These are phyloP conservation scores for Archips crataeganus DNA, from an alignment of 2,888 invertebrate species.

Conservation along the genomic window DNA sequence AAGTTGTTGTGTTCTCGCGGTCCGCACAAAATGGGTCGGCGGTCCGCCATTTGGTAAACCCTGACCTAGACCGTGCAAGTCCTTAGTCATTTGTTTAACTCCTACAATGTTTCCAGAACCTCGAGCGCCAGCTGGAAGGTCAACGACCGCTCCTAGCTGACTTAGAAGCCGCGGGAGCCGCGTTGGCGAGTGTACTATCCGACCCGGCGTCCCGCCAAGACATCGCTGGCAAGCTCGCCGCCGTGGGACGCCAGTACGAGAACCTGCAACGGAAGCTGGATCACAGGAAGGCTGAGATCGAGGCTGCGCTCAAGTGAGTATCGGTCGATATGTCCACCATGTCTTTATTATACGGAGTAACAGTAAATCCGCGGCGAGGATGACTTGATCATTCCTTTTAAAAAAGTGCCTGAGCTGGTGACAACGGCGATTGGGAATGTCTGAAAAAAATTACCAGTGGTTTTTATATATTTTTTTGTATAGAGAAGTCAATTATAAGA, in stretches of 20 bases:
- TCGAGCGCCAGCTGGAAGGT: constrained; percentile 95
- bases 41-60: too few species aligned
- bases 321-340: not conserved
- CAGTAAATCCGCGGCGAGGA: too few species aligned
- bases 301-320: constrained; percentile 89
- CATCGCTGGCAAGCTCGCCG: constrained; percentile 94
- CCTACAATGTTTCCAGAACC: constrained; percentile 72
- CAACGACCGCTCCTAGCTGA: constrained; percentile 95
- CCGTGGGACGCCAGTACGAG: constrained; percentile 94
- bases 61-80: too few species aligned
- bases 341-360: too few species aligned
- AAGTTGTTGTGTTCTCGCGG: too few species aligned
- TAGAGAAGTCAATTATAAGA: too few species aligned
- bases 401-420: too few species aligned
- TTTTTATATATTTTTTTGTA: too few species aligned
- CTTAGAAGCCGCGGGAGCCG: constrained; percentile 95
- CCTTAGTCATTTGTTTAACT: not conserved
- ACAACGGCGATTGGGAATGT: too few species aligned
- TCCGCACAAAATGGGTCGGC: too few species aligned
- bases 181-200: constrained; percentile 93
- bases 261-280: constrained; percentile 96
- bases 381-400: too few species aligned
- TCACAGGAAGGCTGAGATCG: constrained; percentile 95
- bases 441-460: too few species aligned
- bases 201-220: constrained; percentile 96